Conservation (phyloP, 1,140 invertebrate species). For the Chelonus insularis region DNA sequence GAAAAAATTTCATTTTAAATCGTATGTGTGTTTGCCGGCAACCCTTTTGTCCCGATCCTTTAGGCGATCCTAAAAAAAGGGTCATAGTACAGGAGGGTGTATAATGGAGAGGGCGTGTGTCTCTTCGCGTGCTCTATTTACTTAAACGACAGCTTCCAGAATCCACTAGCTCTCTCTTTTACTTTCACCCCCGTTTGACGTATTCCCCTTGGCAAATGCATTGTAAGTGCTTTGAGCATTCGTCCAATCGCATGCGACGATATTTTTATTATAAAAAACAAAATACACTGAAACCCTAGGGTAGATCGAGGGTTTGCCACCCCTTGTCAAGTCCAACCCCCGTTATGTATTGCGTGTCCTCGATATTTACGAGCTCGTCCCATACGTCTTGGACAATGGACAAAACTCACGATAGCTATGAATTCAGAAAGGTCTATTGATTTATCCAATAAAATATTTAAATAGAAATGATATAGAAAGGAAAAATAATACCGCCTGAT, state of each 20-base stretch:
- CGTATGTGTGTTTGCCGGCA: slow-evolving; percentile 21
- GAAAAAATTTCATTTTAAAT: slow-evolving; percentile 48
- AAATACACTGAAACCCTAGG: neutral
- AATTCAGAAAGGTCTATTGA: too few relatives aligned
- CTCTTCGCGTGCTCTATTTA: slow-evolving; percentile 55
- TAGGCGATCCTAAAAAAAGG: slow-evolving; percentile 45
- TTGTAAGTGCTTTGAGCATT: slow-evolving; percentile 9
- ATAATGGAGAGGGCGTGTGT: slow-evolving; percentile 55
- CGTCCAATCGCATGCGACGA: slow-evolving; percentile 26
- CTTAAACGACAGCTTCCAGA: slow-evolving; percentile 42
- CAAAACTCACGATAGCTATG: neutral
- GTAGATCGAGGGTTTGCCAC: slow-evolving; percentile 12
- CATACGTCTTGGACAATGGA: neutral
- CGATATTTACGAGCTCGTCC: slow-evolving; percentile 13
- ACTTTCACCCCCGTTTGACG: slow-evolving; percentile 22
- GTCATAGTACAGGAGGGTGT: slow-evolving; percentile 18
- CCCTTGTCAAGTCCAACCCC: slow-evolving; percentile 13
- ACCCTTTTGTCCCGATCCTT: slow-evolving; percentile 46
- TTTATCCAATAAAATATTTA: too few relatives aligned
- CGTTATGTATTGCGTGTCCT: slow-evolving; percentile 10
- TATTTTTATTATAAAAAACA: slow-evolving; percentile 18
- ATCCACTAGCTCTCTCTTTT: slow-evolving; percentile 19
- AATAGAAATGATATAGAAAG: too few relatives aligned
- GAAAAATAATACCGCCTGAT: too few relatives aligned
- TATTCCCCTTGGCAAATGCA: slow-evolving; percentile 27